Evolutionary conservation across 2,797 vertebrate genomes (phyloP), one percentile per base, ranked within the genome.

Genomic region (Artibeus lituratus): DNA sequence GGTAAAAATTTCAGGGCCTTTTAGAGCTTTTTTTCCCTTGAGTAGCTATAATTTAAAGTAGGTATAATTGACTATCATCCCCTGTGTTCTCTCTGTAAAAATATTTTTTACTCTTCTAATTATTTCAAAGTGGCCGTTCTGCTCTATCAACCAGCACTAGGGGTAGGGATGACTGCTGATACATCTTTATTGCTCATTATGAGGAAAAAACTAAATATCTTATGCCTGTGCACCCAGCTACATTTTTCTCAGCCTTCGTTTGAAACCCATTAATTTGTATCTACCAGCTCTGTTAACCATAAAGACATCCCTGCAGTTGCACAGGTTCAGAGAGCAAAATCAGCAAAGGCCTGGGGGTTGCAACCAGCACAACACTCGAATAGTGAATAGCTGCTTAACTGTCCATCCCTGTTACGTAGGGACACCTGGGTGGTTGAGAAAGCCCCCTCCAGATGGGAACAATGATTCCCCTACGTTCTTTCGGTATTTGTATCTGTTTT

Each of bases 91-190:
- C 24, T 67, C 57, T 91, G 19, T 87, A 69, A 73, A 90, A 44
- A 32, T 90, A 26, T 72, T 94, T 92, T 87, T 85, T 26, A 70
- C 14, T 67, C 55, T 85, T 87, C 29, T 74, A 19, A 94, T 77
- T 62, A 83, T 92, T 93, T 82, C 15, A 1, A 94, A 92, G 53
- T 88, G 49, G 11, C 39, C 16, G 4, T 92, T 65, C 9, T 35
- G 19, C 21, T 37, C 0, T 16, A 0, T 86, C 29, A 62, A 7
- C n/a, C 21, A 69, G 47, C 3, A 39, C 22, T 7, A 29, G 29
- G 37, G 47, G 15, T 90, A 7, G 32, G n/a, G 7, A 29, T 55
- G n/a, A 92, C 19, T 10, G 8, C 72, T 12, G 47, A 0, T 53
- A 1, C 2, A 55, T 77, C 70, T 84, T 85, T 77, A 37, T 69